Base-by-base conservation (phyloP, 2,888 invertebrate genomes). In the Hofmannophila pseudospretella region DNA sequence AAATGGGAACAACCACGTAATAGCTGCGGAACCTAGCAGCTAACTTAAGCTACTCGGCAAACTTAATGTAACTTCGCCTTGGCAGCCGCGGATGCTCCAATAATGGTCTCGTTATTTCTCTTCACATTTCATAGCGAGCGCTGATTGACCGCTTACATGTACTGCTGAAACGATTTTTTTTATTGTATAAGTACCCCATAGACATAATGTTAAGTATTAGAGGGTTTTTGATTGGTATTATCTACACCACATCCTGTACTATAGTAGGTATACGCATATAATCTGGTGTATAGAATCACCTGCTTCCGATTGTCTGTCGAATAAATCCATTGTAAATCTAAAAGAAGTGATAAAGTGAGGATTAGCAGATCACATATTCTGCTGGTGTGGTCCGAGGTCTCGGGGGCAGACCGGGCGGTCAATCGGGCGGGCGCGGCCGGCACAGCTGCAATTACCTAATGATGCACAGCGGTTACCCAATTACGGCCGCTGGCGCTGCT, bases 391-490 rank as follows among this genome's bases (percentile, higher is more conserved):
- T 2, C 22, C 22, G 22, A 7, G 22, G 22, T 22, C 5, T 7
- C 22, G 23, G 23, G n/a, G 4, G 23, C n/a, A n/a, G n/a, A 4
- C 5, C 8, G 12, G 34, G 26, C 8, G 32, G 34, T 33, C 29
- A 29, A 32, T 19, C 37, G 30, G 13, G 30, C 27, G 33, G 19
- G 35, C 32, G 23, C 29, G 38, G 27, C 25, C 28, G 34, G 35
- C 70, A 46, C 79, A 70, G 72, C 76, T 78, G 76, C 81, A 79
- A 81, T 80, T 72, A 80, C 75, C 74, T 80, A 81, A 79, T 79
- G 80, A 82, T 72, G 75, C 77, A 71, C 67, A 61, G 70, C 55
- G 73, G 75, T 75, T 74, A 73, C 73, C 74, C 78, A 81, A 80
- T 81, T 79, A 79, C 67, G 54, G 49, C 58, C 61, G 60, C 59